A percentile compares a stretch with the other conserved stretches of the same genome.
These are phyloP conservation scores for Xylophagus ater DNA, from an alignment of 2,888 invertebrate species.

Conservation along the genomic window DNA sequence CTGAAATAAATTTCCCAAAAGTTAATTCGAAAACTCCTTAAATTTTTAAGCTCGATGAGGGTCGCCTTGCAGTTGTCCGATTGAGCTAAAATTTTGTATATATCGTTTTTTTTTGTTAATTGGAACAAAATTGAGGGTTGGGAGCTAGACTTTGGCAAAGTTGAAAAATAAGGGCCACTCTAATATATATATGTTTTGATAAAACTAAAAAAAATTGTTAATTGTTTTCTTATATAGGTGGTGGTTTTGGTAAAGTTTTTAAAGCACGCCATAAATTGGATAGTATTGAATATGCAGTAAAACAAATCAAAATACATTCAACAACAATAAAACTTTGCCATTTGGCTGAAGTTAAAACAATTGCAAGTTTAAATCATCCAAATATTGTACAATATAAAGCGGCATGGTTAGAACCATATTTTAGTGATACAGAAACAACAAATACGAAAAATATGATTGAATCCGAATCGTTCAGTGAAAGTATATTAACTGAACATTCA, in stretches of 20 bases:
- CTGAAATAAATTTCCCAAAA: no score
- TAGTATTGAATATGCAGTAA: conserved; percentile 66
- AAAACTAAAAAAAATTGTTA: neutral
- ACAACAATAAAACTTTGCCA: conserved; percentile 52
- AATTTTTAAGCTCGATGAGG: no score
- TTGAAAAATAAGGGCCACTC: no score
- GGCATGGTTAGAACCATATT: conserved; percentile 66
- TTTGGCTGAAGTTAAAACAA: conserved; percentile 66
- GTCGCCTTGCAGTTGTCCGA: no score
- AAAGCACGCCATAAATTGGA: conserved; percentile 65
- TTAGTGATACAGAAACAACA: conserved; percentile 34
- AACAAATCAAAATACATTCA: conserved; percentile 58
- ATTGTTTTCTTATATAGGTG: conserved; percentile 27
- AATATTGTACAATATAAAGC: conserved; percentile 76
- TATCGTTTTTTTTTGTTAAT: no score
- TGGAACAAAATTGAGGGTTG: no score
- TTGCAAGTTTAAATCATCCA: conserved; percentile 64
- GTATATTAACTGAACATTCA: conserved; percentile 3
- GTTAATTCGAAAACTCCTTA: no score
- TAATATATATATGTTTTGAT: neutral
- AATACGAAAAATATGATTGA: conserved; percentile 1
- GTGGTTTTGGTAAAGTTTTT: conserved; percentile 68
- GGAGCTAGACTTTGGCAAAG: no score
- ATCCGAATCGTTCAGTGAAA: conserved; percentile 2
- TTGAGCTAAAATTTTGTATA: no score